Conservation (phyloP, 2,888 invertebrate genomes). For the Stenoptilia bipunctidactyla region DNA sequence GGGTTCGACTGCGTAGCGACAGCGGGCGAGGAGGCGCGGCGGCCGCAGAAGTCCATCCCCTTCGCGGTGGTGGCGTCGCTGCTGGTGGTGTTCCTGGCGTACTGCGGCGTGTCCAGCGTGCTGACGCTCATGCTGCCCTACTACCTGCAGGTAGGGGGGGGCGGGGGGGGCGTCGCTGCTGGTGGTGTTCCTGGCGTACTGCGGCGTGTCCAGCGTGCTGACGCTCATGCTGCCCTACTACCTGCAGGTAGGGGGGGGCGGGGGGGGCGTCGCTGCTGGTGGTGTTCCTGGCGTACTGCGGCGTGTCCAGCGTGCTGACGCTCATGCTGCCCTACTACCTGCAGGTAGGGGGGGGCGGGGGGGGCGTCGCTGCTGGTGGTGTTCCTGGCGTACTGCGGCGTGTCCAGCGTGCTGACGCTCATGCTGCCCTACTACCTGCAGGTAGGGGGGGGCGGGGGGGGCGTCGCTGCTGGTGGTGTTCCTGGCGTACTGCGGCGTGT, state of each 20-base stretch:
- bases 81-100: slow-evolving; percentile 87
- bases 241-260: slow-evolving; percentile 77
- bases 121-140: slow-evolving; percentile 91
- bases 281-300: slow-evolving; percentile 91
- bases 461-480: slow-evolving; percentile 87
- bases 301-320: slow-evolving; percentile 89
- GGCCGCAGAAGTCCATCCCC: slow-evolving; percentile 90
- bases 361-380: slow-evolving; percentile 85
- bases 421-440: slow-evolving; percentile 86
- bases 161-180: slow-evolving; percentile 87
- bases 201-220: slow-evolving; percentile 88
- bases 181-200: slow-evolving; percentile 90
- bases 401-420: slow-evolving; percentile 89
- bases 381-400: slow-evolving; percentile 91
- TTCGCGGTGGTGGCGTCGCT: slow-evolving; percentile 88
- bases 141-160: slow-evolving; percentile 76
- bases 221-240: slow-evolving; percentile 91
- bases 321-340: slow-evolving; percentile 87
- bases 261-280: slow-evolving; percentile 86
- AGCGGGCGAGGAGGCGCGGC: slow-evolving; percentile 92
- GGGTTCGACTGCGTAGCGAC: slow-evolving; percentile 94
- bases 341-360: slow-evolving; percentile 81
- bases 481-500: slow-evolving; percentile 91
- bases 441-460: slow-evolving; percentile 80
- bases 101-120: slow-evolving; percentile 90